Percentiles rank a stretch among this genome's conserved stretches.
These are phyloP conservation scores for Perccottus glenii DNA, from an alignment of 2,113 vertebrate genomes.

Conservation along the genomic window DNA sequence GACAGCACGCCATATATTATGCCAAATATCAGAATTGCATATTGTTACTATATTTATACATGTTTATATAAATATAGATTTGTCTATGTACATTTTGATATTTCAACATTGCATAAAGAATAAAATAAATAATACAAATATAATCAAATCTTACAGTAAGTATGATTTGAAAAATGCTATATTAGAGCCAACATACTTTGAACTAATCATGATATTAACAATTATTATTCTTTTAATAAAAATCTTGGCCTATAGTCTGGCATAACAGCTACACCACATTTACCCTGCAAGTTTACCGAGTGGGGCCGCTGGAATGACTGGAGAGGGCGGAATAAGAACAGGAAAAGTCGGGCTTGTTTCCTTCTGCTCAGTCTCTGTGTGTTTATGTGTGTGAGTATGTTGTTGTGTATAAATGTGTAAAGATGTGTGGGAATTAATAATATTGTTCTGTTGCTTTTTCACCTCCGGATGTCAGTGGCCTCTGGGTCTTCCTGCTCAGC, in stretches of 20 bases:
- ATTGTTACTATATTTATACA: conserved; percentile 83
- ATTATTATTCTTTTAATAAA: conserved; percentile 64
- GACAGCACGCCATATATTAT: conserved; percentile 73
- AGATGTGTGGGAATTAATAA: conserved; percentile 39
- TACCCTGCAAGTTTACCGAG: conserved; percentile 88
- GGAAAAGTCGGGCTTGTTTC: conserved; percentile 61
- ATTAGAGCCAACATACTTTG: conserved; percentile 77
- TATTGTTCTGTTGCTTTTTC: conserved; percentile 75
- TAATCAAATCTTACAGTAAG: conserved; percentile 76
- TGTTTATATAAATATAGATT: conserved; percentile 83
- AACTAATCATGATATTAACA: conserved; percentile 70
- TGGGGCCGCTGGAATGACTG: conserved; percentile 96
- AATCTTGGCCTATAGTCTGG: conserved; percentile 71
- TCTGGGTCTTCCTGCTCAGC: conserved; percentile 86
- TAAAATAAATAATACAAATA: conserved; percentile 85
- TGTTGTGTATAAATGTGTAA: conserved; percentile 54
- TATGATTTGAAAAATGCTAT: conserved; percentile 79
- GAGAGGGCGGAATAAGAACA: conserved; percentile 77
- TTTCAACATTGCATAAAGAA: conserved; percentile 82
- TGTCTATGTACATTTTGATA: conserved; percentile 84
- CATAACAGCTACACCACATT: conserved; percentile 86
- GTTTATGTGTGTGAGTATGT: conserved; percentile 14
- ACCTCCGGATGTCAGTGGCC: conserved; percentile 92
- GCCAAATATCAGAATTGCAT: conserved; percentile 77
- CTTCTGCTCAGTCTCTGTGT: conserved; percentile 70